Base-by-base conservation (phyloP, 2,888 invertebrate species). In the Malthinus flaveolus region DNA sequence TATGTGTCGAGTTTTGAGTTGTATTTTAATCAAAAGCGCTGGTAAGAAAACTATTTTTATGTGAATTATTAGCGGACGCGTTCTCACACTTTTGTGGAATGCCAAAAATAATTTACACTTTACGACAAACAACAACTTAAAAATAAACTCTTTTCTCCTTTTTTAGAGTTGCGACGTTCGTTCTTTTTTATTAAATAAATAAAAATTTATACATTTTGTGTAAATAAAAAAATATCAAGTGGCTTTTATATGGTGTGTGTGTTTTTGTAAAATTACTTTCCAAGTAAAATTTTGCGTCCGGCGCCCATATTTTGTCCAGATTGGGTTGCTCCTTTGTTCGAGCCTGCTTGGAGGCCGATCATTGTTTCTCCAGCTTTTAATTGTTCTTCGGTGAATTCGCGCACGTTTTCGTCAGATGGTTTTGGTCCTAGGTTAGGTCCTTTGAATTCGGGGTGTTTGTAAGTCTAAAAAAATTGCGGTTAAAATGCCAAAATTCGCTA, bases 281-380 rank as follows among this genome's bases (percentile, higher is more conserved):
- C 93, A 77, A 94, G 84, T 75, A 95, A 85, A 81, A 94, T 94
- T 80, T 94, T 93, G 76, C 94, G 90, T 70, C 90, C 87, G 66
- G 93, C 93, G 64, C 96, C 96, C 59, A 95, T 84, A 80, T 91
- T 96, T 78, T 87, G 87, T 31, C 97, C 97, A 31, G 94, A 88
- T 80, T 96, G 96, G 61, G 91, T 89, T 70, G 96, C 96, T 39
- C 96, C 97, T 81, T 96, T 95, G 88, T 97, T 97, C 78, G 89
- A 89, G 59, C 97, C 97, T 69, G 95, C 95, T 80, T 97, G 97
- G 49, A 97, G 89, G 72, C 96, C 95, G 72, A 97, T 91, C 73
- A 95, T 84, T 67, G 89, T 86, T 81, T 97, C 87, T 23, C 95
- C 95, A 67, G 95, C 94, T 70, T 87, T 87, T 71, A 97, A 76